A percentile compares a stretch with the other conserved stretches of the same genome.
Evolutionary conservation across 2,797 vertebrate genomes (phyloP).

Genomic region (Cichlasoma orientale): DNA sequence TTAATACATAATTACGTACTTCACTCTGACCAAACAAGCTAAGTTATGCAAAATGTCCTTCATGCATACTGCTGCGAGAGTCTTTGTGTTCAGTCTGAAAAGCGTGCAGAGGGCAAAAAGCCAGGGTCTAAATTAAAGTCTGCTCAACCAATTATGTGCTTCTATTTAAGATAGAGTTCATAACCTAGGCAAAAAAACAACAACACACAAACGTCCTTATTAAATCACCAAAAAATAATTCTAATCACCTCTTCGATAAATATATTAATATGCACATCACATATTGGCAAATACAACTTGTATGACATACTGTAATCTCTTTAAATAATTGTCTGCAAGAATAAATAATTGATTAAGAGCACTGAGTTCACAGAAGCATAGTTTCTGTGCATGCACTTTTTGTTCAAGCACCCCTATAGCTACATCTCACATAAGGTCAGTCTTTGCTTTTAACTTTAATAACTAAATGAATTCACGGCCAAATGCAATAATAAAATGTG

Average conservation of each 20-base stretch:
- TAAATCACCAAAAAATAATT: neutral
- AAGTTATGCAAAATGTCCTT: conserved; percentile 23
- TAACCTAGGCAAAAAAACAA: conserved; percentile 5
- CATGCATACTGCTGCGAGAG: conserved; percentile 21
- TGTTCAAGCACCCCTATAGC: neutral
- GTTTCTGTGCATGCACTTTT: neutral
- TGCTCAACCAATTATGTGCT: conserved; percentile 15
- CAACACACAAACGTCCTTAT: neutral
- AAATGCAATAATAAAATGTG: neutral
- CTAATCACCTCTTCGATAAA: neutral
- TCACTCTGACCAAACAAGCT: conserved; percentile 7
- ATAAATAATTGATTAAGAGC: neutral
- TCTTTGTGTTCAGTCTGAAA: conserved; percentile 36
- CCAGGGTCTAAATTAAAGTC: conserved; percentile 29
- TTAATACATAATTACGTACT: neutral
- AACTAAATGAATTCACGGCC: neutral
- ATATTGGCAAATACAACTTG: neutral
- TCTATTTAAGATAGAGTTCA: conserved; percentile 16
- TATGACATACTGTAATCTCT: neutral
- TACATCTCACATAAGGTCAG: neutral
- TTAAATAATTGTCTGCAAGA: neutral
- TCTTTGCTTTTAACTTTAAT: conserved; percentile 4
- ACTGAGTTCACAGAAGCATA: neutral
- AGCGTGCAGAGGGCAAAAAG: conserved; percentile 30
- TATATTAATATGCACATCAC: conserved; percentile 10